Evolutionary conservation across 1,140 invertebrate genomes (phyloP), one percentile per base, ranked within the genome.

Genomic region (Brachionus rotundiformis): DNA sequence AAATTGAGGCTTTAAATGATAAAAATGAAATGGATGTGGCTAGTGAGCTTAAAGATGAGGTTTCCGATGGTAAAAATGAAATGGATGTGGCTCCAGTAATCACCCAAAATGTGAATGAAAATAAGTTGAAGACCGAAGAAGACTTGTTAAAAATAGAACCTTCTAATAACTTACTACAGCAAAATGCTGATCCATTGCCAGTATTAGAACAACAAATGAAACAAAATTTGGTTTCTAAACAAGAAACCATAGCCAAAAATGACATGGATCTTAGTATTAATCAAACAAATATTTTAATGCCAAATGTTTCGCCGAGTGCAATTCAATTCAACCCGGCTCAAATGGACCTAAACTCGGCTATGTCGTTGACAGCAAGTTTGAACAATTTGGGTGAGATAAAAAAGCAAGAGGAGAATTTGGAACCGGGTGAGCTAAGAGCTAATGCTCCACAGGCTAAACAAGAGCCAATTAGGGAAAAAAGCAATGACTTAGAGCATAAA

Each of bases 261-360:
- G 25, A 13, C 31, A 65, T 31, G 10, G 31, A 65, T 29, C 7
- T 33, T 7, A 27, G 31, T 16, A 10, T 33, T 3, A 29, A 65
- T 25, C 39, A 19, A 44, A 10, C 36, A 44, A 11, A 6, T 2
- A 73, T 25, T 23, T 8, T 73, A 10, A n/a, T 41, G 13, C 36
- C 68, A 44, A 41, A 23, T 11, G 23, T 73, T 25, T 73, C 68
- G 5, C 68, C 68, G 19, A 73, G 44, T 29, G 10, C 68, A 25
- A 73, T 73, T 31, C 68, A 73, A 41, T 73, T 73, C 27, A 73
- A 73, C 25, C 68, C 68, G 2, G 1, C 68, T 3, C 33, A 73
- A 41, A 73, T 73, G 68, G 68, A 73, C 19, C 68, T 73, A 2
- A 73, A 73, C 44, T 73, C 68, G 16, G 68, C 68, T 19, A 73